phyloP scores from a whole-genome alignment of 2,113 vertebrate species.

The Edolisoma coerulescens region DNA sequence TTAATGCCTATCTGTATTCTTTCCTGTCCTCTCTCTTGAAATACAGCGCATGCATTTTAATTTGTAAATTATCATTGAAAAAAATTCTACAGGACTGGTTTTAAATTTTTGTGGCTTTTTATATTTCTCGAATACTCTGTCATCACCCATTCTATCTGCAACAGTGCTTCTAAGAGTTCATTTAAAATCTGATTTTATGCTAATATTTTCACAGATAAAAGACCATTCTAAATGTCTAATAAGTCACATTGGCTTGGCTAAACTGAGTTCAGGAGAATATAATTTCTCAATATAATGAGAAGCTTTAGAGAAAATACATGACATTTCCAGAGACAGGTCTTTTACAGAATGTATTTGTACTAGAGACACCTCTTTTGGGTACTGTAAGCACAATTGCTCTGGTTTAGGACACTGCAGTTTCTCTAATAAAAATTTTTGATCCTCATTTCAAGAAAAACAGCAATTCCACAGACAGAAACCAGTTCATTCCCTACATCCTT shows the following conservation, averaged over 20 bases:
- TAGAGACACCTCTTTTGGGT: not conserved
- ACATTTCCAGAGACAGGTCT: not conserved
- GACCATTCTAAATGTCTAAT: not conserved
- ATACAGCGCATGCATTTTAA: not conserved
- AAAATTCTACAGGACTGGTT: fast-evolving
- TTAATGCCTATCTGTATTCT: not conserved
- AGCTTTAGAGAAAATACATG: not conserved
- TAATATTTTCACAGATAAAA: not conserved
- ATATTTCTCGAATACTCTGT: not conserved
- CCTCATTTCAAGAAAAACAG: not conserved
- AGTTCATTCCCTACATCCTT: not conserved
- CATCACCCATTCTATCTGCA: not conserved
- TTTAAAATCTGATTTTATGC: not conserved
- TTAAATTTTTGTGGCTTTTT: not conserved
- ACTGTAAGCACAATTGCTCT: not conserved
- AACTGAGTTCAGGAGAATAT: not conserved
- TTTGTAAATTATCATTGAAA: not conserved
- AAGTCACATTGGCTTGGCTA: not conserved
- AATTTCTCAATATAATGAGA: not conserved
- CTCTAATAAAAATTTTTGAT: not conserved
- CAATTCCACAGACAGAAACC: not conserved
- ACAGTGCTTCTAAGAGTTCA: not conserved
- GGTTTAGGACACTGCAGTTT: not conserved
- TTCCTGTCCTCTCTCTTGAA: not conserved
- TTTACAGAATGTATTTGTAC: not conserved